A percentile compares a stretch with the other conserved stretches of the same genome.
These are phyloP conservation scores for Sepioteuthis lessoniana DNA, from an alignment of 2,888 invertebrate genomes.

Conservation along the genomic window DNA sequence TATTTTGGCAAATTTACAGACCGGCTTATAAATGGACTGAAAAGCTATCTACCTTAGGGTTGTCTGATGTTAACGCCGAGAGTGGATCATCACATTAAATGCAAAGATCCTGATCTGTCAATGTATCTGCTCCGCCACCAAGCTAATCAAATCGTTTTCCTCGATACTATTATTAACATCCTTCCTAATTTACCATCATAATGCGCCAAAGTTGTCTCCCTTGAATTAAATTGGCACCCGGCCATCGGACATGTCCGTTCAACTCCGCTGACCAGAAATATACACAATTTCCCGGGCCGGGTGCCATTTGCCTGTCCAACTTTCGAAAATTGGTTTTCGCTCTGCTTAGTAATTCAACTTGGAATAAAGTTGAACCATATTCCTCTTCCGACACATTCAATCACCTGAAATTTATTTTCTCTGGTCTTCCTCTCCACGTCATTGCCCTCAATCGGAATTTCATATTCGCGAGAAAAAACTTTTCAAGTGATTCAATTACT, in stretches of 20 bases:
- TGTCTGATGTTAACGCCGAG: not conserved
- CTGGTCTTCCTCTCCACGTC: not conserved
- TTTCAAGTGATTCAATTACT: not conserved
- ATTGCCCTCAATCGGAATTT: not conserved
- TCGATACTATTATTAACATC: not conserved
- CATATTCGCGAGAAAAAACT: not conserved
- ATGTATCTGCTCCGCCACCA: not conserved
- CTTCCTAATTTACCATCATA: not conserved
- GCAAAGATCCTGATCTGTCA: not conserved
- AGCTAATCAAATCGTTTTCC: not conserved
- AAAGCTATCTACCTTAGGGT: no score
- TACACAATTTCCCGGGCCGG: not conserved
- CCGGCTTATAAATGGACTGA: no score
- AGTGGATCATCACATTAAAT: not conserved
- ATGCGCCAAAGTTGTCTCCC: not conserved
- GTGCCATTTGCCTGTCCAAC: not conserved
- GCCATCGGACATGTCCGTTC: not conserved
- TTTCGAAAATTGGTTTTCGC: conserved; percentile 21
- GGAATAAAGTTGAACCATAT: not conserved
- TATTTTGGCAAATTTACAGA: no score
- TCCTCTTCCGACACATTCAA: not conserved
- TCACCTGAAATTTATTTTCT: not conserved
- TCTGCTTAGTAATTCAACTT: not conserved
- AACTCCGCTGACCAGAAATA: not conserved
- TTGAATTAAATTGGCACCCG: not conserved